phyloP scores from a whole-genome alignment of 2,888 invertebrate species.

The Sarcophaga caerulescens region DNA sequence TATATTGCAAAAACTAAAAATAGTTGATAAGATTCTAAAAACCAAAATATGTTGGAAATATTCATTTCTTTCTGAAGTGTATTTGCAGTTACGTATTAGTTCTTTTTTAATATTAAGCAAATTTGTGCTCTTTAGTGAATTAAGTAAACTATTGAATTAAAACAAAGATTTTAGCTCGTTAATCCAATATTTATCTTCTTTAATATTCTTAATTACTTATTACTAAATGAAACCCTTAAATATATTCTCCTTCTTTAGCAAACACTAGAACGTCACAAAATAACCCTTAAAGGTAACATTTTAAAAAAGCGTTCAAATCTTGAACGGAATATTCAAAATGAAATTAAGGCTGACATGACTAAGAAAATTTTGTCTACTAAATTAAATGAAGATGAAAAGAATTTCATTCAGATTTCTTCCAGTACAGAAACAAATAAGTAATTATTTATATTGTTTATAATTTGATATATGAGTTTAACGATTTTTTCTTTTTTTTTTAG shows the following conservation, averaged over 20 bases:
- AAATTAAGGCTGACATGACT: slow-evolving; percentile 92
- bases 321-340: slow-evolving; percentile 93
- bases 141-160: background rate
- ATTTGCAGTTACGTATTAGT: too few relatives aligned
- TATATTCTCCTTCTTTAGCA: slow-evolving; percentile 50
- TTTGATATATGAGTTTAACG: background rate
- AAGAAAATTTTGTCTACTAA: slow-evolving; percentile 81
- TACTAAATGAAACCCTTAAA: too few relatives aligned
- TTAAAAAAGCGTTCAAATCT: slow-evolving; percentile 93
- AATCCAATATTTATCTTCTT: too few relatives aligned
- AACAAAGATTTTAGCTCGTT: too few relatives aligned
- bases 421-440: slow-evolving; percentile 64
- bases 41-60: too few relatives aligned
- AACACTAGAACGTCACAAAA: slow-evolving; percentile 89
- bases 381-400: slow-evolving; percentile 45
- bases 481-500: slow-evolving; percentile 50
- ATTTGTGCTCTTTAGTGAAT: too few relatives aligned
- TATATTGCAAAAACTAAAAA: too few relatives aligned
- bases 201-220: too few relatives aligned
- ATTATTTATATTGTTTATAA: slow-evolving; percentile 6
- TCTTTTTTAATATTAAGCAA: too few relatives aligned
- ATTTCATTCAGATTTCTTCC: slow-evolving; percentile 21
- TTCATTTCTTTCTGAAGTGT: too few relatives aligned
- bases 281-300: slow-evolving; percentile 95
- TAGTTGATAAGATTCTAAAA: too few relatives aligned